Evolutionary conservation across 2,888 invertebrate species (phyloP).

Genomic region (Perdita meconis): DNA sequence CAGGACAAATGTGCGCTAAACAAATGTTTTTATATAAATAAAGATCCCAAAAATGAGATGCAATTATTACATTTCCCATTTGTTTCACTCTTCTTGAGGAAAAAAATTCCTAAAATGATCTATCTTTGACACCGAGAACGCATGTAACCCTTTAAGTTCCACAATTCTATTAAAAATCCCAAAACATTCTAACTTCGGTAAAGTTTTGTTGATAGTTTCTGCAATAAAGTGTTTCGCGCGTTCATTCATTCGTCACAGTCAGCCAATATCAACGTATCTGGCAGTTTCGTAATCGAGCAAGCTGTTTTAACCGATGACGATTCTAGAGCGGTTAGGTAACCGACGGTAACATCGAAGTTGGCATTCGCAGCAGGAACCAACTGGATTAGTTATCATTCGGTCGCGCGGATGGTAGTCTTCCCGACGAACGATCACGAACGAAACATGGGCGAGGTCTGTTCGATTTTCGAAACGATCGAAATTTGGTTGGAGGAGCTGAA

Average conservation of each 20-base stretch:
- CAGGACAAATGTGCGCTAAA: no score
- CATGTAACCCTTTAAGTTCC: no score
- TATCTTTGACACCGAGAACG: no score
- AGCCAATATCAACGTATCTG: neutral
- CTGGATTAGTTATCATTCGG: constrained; percentile 54
- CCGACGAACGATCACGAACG: constrained; percentile 21
- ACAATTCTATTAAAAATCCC: no score
- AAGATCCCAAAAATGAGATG: no score
- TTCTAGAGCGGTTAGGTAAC: constrained; percentile 70
- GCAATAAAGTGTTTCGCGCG: neutral
- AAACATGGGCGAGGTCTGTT: constrained; percentile 55
- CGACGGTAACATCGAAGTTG: constrained; percentile 43
- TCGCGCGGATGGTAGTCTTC: constrained; percentile 46
- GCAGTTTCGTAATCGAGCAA: constrained; percentile 54
- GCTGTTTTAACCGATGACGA: constrained; percentile 73
- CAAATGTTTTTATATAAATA: no score
- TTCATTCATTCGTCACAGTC: neutral
- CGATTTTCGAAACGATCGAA: constrained; percentile 36
- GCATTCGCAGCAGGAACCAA: constrained; percentile 32
- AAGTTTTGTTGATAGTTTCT: no score
- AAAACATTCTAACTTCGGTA: no score
- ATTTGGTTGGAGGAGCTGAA: constrained; percentile 27
- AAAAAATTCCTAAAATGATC: no score
- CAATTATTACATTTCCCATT: no score
- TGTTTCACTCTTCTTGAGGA: no score